phyloP scores from a whole-genome alignment of 2,888 invertebrate species.

The Aspidiotus destructor region DNA sequence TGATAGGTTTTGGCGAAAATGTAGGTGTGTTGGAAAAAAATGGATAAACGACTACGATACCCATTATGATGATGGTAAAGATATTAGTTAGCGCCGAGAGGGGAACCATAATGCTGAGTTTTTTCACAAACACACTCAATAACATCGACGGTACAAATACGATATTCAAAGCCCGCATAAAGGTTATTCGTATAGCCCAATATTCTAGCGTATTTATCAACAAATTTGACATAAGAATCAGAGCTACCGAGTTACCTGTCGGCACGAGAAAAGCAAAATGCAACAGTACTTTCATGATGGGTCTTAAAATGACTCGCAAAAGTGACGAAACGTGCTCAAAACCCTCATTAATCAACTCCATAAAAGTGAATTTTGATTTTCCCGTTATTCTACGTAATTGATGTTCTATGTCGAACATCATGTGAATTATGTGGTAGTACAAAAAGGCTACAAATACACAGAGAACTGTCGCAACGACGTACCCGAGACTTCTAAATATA shows the following conservation, averaged over 20 bases:
- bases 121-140: neutral
- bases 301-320: neutral
- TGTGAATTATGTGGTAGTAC: slow-evolving; percentile 13
- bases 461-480: slow-evolving; percentile 3
- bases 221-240: slow-evolving; percentile 9
- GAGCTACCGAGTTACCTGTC: neutral
- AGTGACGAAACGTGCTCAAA: slow-evolving; percentile 7
- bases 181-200: neutral
- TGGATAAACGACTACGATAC: neutral
- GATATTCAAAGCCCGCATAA: neutral
- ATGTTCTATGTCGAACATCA: slow-evolving; percentile 6
- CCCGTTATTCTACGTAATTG: neutral
- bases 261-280: slow-evolving; percentile 6
- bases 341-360: neutral
- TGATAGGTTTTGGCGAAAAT: neutral
- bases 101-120: slow-evolving; percentile 15
- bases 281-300: neutral
- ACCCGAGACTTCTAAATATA: slow-evolving; percentile 10
- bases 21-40: neutral
- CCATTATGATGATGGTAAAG: neutral
- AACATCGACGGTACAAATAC: neutral
- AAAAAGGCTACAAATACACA: neutral
- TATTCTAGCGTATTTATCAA: slow-evolving; percentile 1
- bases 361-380: slow-evolving; percentile 5
- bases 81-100: slow-evolving; percentile 10